A percentile compares a stretch with the other conserved stretches of the same genome.
phyloP scores from a whole-genome alignment of 2,797 vertebrate genomes.

The Amazonetta brasiliensis region DNA sequence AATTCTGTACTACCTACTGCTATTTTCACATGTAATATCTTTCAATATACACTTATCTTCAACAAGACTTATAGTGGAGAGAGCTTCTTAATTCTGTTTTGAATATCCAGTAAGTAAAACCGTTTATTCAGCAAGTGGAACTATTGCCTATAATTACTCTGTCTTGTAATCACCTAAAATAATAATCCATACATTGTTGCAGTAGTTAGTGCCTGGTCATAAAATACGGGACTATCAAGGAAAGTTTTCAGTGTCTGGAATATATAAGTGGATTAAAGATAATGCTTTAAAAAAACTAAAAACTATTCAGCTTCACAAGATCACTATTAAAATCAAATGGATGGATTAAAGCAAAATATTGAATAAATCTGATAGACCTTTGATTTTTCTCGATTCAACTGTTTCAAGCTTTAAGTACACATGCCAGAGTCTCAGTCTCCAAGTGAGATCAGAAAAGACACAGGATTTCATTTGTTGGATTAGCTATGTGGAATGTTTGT shows the following conservation, averaged over 20 bases:
- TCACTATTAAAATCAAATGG: background rate
- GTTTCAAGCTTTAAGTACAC: background rate
- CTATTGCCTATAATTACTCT: background rate
- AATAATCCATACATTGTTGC: background rate
- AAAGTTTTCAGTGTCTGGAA: background rate
- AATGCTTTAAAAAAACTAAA: background rate
- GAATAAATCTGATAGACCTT: background rate
- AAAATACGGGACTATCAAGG: background rate
- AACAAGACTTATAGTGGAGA: background rate
- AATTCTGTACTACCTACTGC: background rate
- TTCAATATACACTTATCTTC: background rate
- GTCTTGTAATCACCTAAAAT: background rate
- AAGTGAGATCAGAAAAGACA: background rate
- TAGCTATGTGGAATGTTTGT: background rate
- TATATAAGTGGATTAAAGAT: background rate
- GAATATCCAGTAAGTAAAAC: too few relatives aligned
- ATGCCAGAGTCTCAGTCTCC: background rate
- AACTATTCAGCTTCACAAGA: background rate
- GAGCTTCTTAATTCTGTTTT: background rate
- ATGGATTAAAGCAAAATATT: background rate
- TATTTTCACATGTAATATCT: background rate
- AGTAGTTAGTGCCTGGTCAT: background rate
- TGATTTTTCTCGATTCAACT: background rate
- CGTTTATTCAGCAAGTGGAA: background rate
- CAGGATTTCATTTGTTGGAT: background rate